Base-by-base conservation (phyloP, 2,888 invertebrate genomes). In the Steinernema hermaphroditum region DNA sequence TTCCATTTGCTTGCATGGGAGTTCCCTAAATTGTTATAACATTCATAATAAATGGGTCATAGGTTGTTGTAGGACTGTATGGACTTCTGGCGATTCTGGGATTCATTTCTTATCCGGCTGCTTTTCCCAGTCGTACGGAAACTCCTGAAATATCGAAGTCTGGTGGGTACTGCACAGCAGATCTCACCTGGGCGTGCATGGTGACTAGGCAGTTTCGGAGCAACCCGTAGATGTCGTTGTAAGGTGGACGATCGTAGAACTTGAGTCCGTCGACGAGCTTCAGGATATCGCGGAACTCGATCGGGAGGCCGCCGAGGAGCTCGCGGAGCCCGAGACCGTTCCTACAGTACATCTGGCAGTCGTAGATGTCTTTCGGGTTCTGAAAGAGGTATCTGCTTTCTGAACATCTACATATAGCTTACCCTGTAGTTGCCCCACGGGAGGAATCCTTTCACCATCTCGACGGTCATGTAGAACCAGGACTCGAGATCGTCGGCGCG, bases 91-190 rank as follows among this genome's bases (percentile, higher is more conserved):
- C n/a, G n/a, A n/a, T n/a, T n/a, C n/a, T n/a, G n/a, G n/a, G n/a
- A n/a, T n/a, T 54, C n/a, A 62, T 29, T 62, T 62, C 62, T 62
- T 62, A 29, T 29, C 29, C 27, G 22, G 16, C 29, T 19, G 16
- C 27, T 72, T 73, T 29, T 80, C 80, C 80, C 80, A 80, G 74
- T 80, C 80, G 44, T 80, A 80, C 41, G 80, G 80, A 32, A 80
- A 77, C 37, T 76, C 78, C 75, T 77, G 69, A 54, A 72, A 57
- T 41, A 43, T 19, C 8, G 32, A 6, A 8, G 32, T 27, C 43
- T 68, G n/a, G 32, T 34, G 37, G 16, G n/a, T 8, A 71, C 4
- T 2, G 2, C 2, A 16, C n/a, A 46, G 46, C 6, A 19, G 22
- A 16, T 9, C 46, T 4, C 29, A 62, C 62, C 2, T 62, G 16